Base-by-base conservation (phyloP, 2,797 vertebrate species). In the Brotogeris chrysoptera region DNA sequence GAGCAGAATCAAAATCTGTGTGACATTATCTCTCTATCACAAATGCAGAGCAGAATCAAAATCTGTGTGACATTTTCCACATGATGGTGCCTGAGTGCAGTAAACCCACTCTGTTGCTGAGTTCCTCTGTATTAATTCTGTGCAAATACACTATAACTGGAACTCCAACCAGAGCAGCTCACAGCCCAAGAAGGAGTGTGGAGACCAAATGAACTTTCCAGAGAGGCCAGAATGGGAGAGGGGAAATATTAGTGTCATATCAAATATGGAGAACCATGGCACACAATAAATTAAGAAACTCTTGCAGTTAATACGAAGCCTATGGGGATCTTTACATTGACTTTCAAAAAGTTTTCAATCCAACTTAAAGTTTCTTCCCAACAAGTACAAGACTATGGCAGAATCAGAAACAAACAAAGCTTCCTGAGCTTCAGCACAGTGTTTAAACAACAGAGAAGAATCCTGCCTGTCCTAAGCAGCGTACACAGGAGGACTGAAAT, bases 41-140 rank as follows among this genome's bases (percentile, higher is more conserved):
- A 78, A 87, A 59, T 19, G 18, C 41, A 88, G 53, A 91, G n/a
- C 21, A 71, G 38, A 64, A 64, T 74, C 34, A 49, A 24, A 80
- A 57, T 61, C 61, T 53, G 23, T 0, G 0, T 66, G 64, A 30
- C 0, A 1, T 66, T 94, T 93, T 79, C 68, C 52, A 72, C 1
- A 0, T 28, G 39, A 55, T 43, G n/a, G 12, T 30, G 38, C 39
- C 0, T 1, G 70, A 6, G 0, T 1, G 0, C 43, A 82, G 68
- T 79, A 89, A 66, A 39, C 43, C 39, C 60, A 57, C 61, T 53
- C 66, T 47, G 64, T 59, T 14, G 1, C 30, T 0, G 0, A 61
- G 18, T 43, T 90, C 49, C 65, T 8, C 16, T 0, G 3, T 71
- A 21, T n/a, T 36, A 39, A 38, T 43, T 90, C 82, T 39, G 21